Conservation (phyloP, 2,113 vertebrate species). For the Hystrix brachyura region DNA sequence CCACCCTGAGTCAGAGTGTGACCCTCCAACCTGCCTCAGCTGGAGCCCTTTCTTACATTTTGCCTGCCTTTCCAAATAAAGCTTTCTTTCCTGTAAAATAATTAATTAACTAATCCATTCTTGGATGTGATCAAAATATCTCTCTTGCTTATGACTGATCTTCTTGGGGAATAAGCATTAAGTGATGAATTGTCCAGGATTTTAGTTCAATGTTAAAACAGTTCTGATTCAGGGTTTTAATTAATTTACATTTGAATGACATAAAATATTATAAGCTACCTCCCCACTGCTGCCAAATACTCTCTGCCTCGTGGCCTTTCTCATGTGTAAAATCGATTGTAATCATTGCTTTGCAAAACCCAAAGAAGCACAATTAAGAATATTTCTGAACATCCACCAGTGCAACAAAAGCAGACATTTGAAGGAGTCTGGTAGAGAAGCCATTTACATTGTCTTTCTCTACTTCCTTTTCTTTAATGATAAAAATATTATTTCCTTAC, state of each 20-base stretch:
- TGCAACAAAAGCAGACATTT: background rate
- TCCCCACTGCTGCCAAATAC: background rate
- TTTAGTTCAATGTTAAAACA: conserved; percentile 47
- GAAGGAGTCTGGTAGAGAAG: background rate
- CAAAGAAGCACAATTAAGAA: conserved; percentile 5
- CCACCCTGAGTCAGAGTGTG: background rate
- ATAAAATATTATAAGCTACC: background rate
- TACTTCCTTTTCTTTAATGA: background rate
- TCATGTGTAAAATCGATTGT: background rate
- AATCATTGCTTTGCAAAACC: conserved; percentile 23
- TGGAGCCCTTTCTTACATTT: background rate
- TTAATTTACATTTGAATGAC: conserved; percentile 21
- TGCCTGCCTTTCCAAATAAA: background rate
- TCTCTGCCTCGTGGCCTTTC: background rate
- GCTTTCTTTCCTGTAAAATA: background rate
- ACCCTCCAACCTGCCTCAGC: background rate
- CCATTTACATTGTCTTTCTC: conserved; percentile 16
- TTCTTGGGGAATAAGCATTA: background rate
- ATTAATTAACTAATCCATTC: background rate
- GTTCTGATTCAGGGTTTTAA: background rate
- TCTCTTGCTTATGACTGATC: background rate
- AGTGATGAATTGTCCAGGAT: background rate
- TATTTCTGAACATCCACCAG: background rate
- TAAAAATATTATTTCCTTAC: background rate
- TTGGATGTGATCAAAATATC: background rate